Evolutionary conservation across 2,113 vertebrate genomes (phyloP).

Genomic region (Pithys albifrons): DNA sequence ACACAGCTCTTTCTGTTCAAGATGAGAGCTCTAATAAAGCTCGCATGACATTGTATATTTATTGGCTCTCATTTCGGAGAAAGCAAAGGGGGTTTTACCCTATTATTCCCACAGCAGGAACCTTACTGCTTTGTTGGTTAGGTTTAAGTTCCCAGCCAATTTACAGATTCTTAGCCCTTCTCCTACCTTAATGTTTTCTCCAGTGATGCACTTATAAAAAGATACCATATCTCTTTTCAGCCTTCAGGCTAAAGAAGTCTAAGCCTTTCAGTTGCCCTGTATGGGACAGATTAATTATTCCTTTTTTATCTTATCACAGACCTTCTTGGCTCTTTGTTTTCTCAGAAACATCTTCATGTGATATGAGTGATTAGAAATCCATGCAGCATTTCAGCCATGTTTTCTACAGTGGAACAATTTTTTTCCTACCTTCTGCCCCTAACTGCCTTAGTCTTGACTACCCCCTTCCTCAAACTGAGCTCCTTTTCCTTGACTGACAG

Average conservation of each 20-base stretch:
- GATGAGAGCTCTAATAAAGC: not conserved
- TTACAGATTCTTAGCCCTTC: not conserved
- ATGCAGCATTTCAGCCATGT: not conserved
- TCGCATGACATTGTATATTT: not conserved
- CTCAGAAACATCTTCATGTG: not conserved
- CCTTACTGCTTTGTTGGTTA: not conserved
- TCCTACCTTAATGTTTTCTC: not conserved
- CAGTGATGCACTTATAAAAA: not conserved
- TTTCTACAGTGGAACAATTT: not conserved
- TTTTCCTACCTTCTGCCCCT: not conserved
- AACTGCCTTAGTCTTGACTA: not conserved
- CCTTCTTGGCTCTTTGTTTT: constrained; percentile 1
- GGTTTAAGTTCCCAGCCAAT: not conserved
- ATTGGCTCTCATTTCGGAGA: not conserved
- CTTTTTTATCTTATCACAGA: constrained; percentile 10
- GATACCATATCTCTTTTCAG: not conserved
- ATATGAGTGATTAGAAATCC: not conserved
- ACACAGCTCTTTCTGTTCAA: not conserved
- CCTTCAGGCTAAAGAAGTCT: constrained; percentile 16
- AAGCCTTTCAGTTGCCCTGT: not conserved
- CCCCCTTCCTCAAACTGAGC: not conserved
- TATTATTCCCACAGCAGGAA: not conserved
- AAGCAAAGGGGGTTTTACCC: not conserved
- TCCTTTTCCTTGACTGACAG: not conserved
- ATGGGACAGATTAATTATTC: not conserved